A percentile compares a stretch with the other conserved stretches of the same genome.
Evolutionary conservation across 2,888 invertebrate species (phyloP).

Genomic region (Timema cristinae): DNA sequence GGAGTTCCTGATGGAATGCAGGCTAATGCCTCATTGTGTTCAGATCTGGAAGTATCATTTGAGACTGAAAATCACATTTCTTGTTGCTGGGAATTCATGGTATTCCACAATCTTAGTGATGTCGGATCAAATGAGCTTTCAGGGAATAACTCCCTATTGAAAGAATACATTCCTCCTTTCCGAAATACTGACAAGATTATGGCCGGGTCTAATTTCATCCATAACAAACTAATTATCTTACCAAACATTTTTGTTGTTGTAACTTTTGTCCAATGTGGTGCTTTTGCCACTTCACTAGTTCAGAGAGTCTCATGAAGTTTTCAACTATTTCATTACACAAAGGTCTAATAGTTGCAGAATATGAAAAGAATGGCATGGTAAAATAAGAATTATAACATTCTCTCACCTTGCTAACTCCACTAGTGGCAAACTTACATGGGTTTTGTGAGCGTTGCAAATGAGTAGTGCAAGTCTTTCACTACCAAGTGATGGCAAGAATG

Average conservation of each 20-base stretch:
- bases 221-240: background rate
- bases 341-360: background rate
- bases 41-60: too few species aligned
- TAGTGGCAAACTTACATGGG: background rate
- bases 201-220: background rate
- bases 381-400: background rate
- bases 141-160: too few species aligned
- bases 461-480: too few species aligned
- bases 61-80: too few species aligned
- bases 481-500: too few species aligned
- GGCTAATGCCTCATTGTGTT: too few species aligned
- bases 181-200: too few species aligned
- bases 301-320: background rate
- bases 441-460: background rate
- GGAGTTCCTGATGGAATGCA: too few species aligned
- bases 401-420: background rate
- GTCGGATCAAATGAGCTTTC: too few species aligned
- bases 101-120: too few species aligned
- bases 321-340: background rate
- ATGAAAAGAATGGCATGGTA: background rate
- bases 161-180: too few species aligned
- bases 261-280: slow-evolving; percentile 10
- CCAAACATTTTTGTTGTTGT: background rate
- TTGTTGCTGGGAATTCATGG: too few species aligned
- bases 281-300: slow-evolving; percentile 2